Conservation (phyloP, 2,113 vertebrate species). For the Galemys pyrenaicus region DNA sequence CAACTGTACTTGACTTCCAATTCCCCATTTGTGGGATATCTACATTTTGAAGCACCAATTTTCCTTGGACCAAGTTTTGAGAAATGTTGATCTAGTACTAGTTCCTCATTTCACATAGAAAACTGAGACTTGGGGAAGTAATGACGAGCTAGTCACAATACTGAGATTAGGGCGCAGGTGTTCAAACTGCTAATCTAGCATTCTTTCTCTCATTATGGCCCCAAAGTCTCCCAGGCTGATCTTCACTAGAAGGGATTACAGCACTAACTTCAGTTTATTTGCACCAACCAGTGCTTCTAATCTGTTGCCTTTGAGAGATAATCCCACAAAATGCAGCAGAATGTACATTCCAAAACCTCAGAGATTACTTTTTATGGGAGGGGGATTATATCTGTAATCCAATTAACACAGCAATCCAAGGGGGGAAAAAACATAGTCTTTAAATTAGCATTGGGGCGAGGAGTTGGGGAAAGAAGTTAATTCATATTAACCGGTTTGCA, state of each 20-base stretch:
- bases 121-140: neutral
- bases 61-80: constrained; percentile 1
- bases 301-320: constrained; percentile 69
- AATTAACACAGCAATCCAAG: constrained; percentile 66
- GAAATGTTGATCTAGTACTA: neutral
- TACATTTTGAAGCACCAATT: neutral
- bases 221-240: neutral
- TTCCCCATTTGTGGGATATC: neutral
- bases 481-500: constrained; percentile 61
- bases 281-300: constrained; percentile 59
- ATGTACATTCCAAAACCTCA: constrained; percentile 69
- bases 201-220: neutral
- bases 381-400: constrained; percentile 77
- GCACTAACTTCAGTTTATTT: constrained; percentile 23
- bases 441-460: constrained; percentile 46
- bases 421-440: constrained; percentile 30
- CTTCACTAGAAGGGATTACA: neutral
- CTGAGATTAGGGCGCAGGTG: neutral
- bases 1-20: neutral
- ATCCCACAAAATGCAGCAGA: constrained; percentile 71
- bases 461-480: constrained; percentile 60
- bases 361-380: constrained; percentile 71
- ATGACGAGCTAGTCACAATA: neutral
- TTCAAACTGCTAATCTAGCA: neutral
- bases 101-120: constrained; percentile 13